phyloP scores from a whole-genome alignment of 30 jellyfish, hydroid and myxozoan genomes.

The Nemopilema nomurai region DNA sequence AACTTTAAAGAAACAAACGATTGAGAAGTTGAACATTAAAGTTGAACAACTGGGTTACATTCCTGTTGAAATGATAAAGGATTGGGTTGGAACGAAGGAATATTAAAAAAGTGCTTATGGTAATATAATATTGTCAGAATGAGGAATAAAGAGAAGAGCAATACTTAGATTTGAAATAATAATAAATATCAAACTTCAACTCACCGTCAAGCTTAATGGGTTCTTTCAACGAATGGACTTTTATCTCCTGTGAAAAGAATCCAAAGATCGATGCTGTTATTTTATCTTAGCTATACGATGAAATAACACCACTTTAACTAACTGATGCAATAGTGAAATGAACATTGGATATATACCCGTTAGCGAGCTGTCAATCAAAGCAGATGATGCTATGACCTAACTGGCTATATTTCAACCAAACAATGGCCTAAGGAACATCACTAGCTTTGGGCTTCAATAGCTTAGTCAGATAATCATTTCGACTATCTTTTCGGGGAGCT shows the following conservation, averaged over 20 bases:
- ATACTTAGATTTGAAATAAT: neutral
- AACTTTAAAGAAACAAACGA: no score
- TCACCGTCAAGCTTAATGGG: conserved; percentile 87
- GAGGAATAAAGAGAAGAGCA: neutral
- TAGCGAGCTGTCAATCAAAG: neutral
- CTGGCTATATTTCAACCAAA: neutral
- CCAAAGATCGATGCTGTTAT: neutral
- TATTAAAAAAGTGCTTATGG: no score
- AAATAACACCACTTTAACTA: no score
- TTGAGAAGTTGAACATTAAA: no score
- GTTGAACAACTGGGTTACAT: no score
- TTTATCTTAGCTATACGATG: no score
- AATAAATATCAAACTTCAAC: neutral
- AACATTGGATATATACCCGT: neutral
- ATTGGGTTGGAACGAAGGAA: no score
- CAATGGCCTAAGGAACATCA: neutral
- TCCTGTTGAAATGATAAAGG: no score
- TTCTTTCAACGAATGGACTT: conserved; percentile 76
- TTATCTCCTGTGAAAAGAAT: conserved; percentile 69
- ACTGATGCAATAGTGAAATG: no score
- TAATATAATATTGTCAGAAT: neutral
- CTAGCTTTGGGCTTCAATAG: neutral
- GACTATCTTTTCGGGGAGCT: neutral
- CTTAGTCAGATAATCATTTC: neutral
- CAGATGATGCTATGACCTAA: neutral